Evolutionary conservation across 2,888 invertebrate species (phyloP).

Genomic region (Hipparchia semele): DNA sequence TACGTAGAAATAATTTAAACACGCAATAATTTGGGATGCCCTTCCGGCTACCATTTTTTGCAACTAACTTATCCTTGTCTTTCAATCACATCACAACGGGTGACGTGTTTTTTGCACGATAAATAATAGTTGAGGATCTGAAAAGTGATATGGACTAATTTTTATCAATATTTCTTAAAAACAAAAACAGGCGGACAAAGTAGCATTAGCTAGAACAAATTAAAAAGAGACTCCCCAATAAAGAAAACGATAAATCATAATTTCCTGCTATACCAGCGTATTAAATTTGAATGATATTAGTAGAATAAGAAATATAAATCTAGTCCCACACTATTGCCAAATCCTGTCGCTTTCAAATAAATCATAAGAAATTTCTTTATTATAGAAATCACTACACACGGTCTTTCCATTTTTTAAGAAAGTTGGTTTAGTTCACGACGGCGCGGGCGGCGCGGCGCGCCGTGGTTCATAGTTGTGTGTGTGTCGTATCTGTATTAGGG

Average conservation of each 20-base stretch:
- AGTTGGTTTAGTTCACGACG: neutral
- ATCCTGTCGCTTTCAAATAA: constrained; percentile 62
- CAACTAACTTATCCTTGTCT: no score
- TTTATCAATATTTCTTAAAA: no score
- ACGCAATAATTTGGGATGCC: no score
- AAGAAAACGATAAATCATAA: constrained; percentile 59
- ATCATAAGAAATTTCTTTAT: constrained; percentile 56
- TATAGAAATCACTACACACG: constrained; percentile 52
- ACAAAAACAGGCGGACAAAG: no score
- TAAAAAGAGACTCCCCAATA: constrained; percentile 40
- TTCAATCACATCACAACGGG: no score
- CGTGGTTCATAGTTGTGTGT: no score
- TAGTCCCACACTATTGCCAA: constrained; percentile 60
- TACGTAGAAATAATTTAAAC: neutral
- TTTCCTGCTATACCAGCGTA: constrained; percentile 51
- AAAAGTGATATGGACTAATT: no score
- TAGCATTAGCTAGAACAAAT: neutral
- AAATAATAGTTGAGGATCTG: no score
- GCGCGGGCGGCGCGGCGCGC: no score
- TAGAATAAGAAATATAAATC: constrained; percentile 55
- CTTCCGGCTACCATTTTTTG: no score
- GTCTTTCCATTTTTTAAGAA: constrained; percentile 12
- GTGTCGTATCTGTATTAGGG: no score
- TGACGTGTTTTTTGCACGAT: no score
- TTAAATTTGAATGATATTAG: constrained; percentile 55